Evolutionary conservation across 2,113 vertebrate species (phyloP).

Genomic region (Psilopsiagon aymara): DNA sequence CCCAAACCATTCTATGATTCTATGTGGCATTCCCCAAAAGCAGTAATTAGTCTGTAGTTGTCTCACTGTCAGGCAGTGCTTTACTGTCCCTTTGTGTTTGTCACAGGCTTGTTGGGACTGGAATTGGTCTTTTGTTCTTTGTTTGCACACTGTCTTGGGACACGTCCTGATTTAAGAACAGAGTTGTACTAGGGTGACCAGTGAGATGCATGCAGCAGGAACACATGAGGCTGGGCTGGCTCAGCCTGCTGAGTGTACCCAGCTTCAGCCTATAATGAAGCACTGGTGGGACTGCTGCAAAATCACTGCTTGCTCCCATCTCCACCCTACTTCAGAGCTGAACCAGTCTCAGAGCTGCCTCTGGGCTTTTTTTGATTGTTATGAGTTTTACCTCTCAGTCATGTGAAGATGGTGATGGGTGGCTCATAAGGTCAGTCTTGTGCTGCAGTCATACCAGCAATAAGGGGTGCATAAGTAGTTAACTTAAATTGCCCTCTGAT

Average conservation of each 20-base stretch:
- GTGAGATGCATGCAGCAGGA: background rate
- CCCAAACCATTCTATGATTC: background rate
- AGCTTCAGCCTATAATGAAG: background rate
- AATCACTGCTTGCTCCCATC: background rate
- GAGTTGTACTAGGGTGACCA: background rate
- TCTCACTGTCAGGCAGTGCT: background rate
- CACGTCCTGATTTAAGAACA: background rate
- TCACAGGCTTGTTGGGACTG: background rate
- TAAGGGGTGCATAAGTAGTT: background rate
- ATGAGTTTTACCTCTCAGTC: background rate
- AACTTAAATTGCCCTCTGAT: background rate
- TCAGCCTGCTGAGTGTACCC: background rate
- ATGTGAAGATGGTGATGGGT: rapidly evolving
- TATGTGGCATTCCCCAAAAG: background rate
- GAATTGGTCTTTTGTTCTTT: background rate
- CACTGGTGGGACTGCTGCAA: background rate
- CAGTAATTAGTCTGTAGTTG: background rate
- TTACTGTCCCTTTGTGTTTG: background rate
- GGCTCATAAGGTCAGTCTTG: background rate
- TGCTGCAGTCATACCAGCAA: background rate
- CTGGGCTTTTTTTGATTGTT: background rate
- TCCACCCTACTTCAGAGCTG: background rate
- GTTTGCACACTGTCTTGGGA: background rate
- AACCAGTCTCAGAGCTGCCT: background rate
- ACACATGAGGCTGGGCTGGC: background rate